Percentiles rank a stretch among this genome's conserved stretches.
Conservation (phyloP, 2,797 vertebrate genomes). For the Coluber constrictor region DNA sequence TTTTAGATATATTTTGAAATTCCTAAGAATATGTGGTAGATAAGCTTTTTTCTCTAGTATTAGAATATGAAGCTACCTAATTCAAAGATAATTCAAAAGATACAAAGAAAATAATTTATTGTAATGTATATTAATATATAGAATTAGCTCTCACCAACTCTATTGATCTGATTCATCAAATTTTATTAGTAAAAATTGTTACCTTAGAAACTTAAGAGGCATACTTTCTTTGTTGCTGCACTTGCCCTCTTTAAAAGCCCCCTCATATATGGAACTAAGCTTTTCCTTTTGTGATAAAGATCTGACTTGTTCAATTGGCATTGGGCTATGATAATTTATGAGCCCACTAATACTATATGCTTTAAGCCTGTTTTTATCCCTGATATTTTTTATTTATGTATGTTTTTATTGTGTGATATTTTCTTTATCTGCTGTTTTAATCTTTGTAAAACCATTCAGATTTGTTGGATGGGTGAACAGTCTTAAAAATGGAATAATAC, state of each 20-base stretch:
- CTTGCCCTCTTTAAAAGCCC: too few species aligned
- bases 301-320: neutral
- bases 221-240: too few species aligned
- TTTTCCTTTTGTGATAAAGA: neutral
- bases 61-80: neutral
- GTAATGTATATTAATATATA: neutral
- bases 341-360: neutral
- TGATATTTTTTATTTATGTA: neutral
- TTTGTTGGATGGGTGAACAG: neutral
- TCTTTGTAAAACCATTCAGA: neutral
- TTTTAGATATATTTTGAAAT: neutral
- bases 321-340: neutral
- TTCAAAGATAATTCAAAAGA: neutral
- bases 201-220: too few species aligned
- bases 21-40: neutral
- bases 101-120: neutral
- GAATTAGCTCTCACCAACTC: neutral
- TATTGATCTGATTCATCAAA: neutral
- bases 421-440: neutral
- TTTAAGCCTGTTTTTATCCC: neutral
- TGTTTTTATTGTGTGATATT: neutral
- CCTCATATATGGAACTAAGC: neutral
- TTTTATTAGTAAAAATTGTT: too few species aligned
- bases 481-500: neutral
- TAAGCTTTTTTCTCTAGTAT: neutral